These are phyloP conservation scores for Perca fluviatilis DNA, from an alignment of 2,113 vertebrate species.

Conservation along the genomic window DNA sequence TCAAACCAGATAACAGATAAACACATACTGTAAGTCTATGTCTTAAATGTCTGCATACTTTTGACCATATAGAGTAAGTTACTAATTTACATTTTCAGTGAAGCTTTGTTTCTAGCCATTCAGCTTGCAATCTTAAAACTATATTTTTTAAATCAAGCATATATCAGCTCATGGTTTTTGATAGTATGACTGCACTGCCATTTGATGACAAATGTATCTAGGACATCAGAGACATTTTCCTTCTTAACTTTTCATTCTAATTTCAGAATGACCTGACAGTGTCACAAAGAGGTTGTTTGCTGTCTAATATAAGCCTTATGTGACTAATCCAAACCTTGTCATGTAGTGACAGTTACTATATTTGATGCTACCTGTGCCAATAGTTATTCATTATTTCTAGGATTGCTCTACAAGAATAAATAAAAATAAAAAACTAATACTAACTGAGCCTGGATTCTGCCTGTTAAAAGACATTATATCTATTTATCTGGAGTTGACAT, in stretches of 20 bases:
- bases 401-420: background rate
- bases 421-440: too few species aligned
- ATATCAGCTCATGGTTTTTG: background rate
- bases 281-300: constrained; percentile 27
- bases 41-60: background rate
- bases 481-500: constrained; percentile 46
- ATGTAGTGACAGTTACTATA: constrained; percentile 20
- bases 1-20: too few species aligned
- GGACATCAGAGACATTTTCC: constrained; percentile 2
- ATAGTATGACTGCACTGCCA: background rate
- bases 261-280: constrained; percentile 32
- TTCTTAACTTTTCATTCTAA: constrained; percentile 20
- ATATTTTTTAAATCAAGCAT: background rate
- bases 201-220: constrained; percentile 25
- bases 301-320: constrained; percentile 15
- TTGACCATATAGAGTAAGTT: background rate
- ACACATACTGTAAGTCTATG: background rate
- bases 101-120: background rate
- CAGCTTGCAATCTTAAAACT: too few species aligned
- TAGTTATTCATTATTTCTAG: constrained; percentile 1
- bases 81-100: background rate
- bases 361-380: background rate
- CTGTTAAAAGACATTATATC: constrained; percentile 17
- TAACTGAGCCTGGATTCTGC: background rate
- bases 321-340: constrained; percentile 25